phyloP scores from a whole-genome alignment of 30 jellyfish, hydroid and myxozoan genomes.

The Catostylus mosaicus region DNA sequence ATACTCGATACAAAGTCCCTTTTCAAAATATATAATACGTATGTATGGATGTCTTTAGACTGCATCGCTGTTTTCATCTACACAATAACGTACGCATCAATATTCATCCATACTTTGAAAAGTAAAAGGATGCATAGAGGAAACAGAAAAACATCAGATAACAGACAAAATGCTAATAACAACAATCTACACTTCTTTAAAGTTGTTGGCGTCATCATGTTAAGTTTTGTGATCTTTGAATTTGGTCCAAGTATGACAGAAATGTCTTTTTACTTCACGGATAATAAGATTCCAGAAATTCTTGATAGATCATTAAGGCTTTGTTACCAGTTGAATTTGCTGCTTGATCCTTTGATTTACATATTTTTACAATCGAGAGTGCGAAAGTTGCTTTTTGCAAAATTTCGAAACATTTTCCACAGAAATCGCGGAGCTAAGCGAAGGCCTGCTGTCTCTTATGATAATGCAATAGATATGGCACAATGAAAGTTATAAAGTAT shows the following conservation, averaged over 20 bases:
- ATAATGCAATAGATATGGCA: neutral
- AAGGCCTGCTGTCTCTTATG: neutral
- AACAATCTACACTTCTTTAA: constrained; percentile 28
- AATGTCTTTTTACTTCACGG: constrained; percentile 14
- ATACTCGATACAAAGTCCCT: constrained; percentile 14
- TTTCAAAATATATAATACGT: constrained; percentile 11
- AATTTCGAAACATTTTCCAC: neutral
- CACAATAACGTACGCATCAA: constrained; percentile 36
- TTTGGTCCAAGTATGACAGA: constrained; percentile 33
- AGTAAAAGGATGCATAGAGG: neutral
- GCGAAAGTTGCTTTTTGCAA: constrained; percentile 7
- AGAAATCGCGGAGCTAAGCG: neutral
- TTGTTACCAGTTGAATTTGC: constrained; percentile 17
- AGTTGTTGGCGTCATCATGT: constrained; percentile 33
- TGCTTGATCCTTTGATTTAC: constrained; percentile 48
- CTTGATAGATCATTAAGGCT: constrained; percentile 8
- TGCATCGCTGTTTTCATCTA: constrained; percentile 40
- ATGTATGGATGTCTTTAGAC: constrained; percentile 46
- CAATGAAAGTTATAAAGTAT: too few species aligned
- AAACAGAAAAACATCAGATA: neutral
- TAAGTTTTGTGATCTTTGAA: constrained; percentile 45
- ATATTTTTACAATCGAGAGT: constrained; percentile 50
- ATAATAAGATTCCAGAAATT: neutral
- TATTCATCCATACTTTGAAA: constrained; percentile 1
- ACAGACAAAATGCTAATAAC: neutral